Evolutionary conservation across 2,797 vertebrate genomes (phyloP).

Genomic region (Lepilemur ruficaudatus): DNA sequence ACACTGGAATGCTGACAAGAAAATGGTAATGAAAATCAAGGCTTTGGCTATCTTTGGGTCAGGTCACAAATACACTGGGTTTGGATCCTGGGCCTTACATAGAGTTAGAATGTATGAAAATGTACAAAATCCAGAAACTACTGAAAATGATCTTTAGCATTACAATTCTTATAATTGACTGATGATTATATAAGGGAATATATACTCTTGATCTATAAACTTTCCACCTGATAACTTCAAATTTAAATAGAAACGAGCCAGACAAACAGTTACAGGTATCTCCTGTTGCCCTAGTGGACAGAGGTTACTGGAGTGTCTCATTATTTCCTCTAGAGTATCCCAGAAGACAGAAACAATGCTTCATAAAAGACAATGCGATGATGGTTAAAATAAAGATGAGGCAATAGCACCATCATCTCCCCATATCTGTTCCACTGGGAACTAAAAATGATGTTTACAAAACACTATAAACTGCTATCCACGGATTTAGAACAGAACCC

Average conservation of each 20-base stretch:
- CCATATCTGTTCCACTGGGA: neutral
- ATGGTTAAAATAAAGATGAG: constrained; percentile 24
- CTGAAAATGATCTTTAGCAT: neutral
- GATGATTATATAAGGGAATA: neutral
- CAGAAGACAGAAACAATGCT: neutral
- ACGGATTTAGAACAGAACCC: neutral
- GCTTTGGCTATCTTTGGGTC: neutral
- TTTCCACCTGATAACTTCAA: neutral
- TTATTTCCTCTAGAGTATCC: neutral
- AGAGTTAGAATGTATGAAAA: neutral
- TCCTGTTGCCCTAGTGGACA: neutral
- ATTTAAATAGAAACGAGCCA: constrained; percentile 37
- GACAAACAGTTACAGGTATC: neutral
- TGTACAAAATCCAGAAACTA: neutral
- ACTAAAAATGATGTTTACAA: constrained; percentile 20
- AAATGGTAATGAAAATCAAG: neutral
- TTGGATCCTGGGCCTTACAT: neutral
- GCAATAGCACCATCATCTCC: neutral
- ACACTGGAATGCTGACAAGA: neutral
- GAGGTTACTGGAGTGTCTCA: neutral
- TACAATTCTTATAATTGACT: neutral
- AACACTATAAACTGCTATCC: neutral
- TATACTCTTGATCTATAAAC: neutral
- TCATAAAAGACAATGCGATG: constrained; percentile 11
- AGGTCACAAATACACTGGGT: neutral